phyloP scores from a whole-genome alignment of 2,888 invertebrate species.

The Xanthostigma xanthostigma region DNA sequence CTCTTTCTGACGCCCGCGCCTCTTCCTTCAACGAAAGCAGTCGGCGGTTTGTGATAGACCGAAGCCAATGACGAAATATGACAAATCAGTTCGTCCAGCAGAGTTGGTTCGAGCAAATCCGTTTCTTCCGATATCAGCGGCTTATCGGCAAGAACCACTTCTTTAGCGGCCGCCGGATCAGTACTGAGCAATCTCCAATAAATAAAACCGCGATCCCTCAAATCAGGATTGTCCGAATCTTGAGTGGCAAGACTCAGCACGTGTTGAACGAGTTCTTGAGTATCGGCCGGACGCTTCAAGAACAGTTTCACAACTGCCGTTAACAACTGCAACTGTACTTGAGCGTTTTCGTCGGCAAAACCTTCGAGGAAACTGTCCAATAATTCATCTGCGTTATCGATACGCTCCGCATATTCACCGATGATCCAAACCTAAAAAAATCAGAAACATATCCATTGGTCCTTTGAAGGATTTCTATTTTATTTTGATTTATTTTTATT shows the following conservation, averaged over 20 bases:
- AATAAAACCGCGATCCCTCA: slow-evolving; percentile 96
- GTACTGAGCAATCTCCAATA: slow-evolving; percentile 98
- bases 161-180: slow-evolving; percentile 98
- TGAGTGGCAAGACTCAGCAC: slow-evolving; percentile 78
- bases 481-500: no score
- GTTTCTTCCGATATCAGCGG: slow-evolving; percentile 99
- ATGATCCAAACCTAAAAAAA: slow-evolving; percentile 50
- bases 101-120: slow-evolving; percentile 90
- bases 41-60: slow-evolving; percentile 98
- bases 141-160: slow-evolving; percentile 97
- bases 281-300: slow-evolving; percentile 93
- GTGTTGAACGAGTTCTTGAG: slow-evolving; percentile 96
- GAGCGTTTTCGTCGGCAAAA: slow-evolving; percentile 92
- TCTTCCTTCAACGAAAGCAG: slow-evolving; percentile 90
- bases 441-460: neutral
- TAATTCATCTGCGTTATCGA: slow-evolving; percentile 97
- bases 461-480: no score
- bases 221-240: slow-evolving; percentile 95
- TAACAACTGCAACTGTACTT: slow-evolving; percentile 88
- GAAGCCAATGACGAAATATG: slow-evolving; percentile 96
- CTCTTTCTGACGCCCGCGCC: slow-evolving; percentile 57
- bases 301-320: slow-evolving; percentile 98
- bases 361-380: slow-evolving; percentile 97
- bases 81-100: slow-evolving; percentile 94
- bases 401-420: slow-evolving; percentile 97